Base-by-base conservation (phyloP, 1,140 invertebrate species). In the Hyposmocoma kahamanoa region DNA sequence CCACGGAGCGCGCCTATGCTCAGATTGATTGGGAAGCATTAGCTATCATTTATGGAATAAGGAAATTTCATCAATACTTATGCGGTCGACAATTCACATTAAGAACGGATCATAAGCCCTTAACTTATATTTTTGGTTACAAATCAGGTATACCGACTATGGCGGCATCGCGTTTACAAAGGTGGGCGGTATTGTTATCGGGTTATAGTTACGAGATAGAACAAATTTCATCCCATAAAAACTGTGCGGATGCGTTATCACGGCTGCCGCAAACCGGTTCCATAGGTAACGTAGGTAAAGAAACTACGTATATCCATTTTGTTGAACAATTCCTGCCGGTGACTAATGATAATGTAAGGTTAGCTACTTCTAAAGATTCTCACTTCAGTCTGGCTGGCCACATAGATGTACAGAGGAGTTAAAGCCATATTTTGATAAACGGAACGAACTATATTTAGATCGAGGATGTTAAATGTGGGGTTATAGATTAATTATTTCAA, bases 61-160 rank as follows among this genome's bases (percentile, higher is more conserved):
- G 47, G 22, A 59, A 86, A 60, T 90, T 90, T 63, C 72, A 88
- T 26, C 57, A 87, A 24, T 91, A 87, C 58, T 42, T 91, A 2
- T 83, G 71, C 58, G 89, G 89, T 13, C 56, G 66, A 8, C 49
- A 59, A 32, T 53, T 53, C 22, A 38, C n/a, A 30, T 56, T 88
- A 15, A 24, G 69, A 19, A 88, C 86, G 4, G 88, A 89, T 59
- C 83, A 88, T 51, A 68, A 82, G 48, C 80, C 87, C 0, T 56
- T 89, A 20, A 47, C 75, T 5, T 44, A 39, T 9, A 76, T 86
- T 42, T 84, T 86, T 36, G 64, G 75, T 22, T 19, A 65, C 28
- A 62, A 78, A 44, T 60, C 67, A 39, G 62, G 51, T 2, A 45
- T 84, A 13, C 74, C 69, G 5, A 43, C 57, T 42, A 62, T 77